Base-by-base conservation (phyloP, 2,888 invertebrate species). In the Drosophila nr. perissopoda region DNA sequence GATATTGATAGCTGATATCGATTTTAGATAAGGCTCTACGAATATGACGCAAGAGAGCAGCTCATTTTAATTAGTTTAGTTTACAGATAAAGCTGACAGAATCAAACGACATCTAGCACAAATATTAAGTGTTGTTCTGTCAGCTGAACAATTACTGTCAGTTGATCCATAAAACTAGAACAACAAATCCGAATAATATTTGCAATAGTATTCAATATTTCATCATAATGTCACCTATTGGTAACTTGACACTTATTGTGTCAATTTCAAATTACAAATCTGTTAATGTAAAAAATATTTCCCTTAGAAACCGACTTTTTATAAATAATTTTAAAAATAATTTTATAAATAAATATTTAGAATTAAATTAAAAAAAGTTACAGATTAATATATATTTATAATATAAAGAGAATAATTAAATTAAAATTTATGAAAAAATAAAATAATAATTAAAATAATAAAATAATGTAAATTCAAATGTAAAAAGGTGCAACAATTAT, bases 71-170 rank as follows among this genome's bases (percentile, higher is more conserved):
- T 61, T 49, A 40, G 52, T 38, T 48, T 21, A 57, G 58, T 46
- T n/a, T 13, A 4, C n/a, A 54, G 54, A 76, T 76, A 77, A 76
- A 61, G 57, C 8, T 60, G 66, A 60, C 67, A 53, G 59, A 73
- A 63, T 51, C 46, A 4, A 53, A 42, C 74, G 42, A 70, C 42
- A 52, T 72, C 40, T 18, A 42, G 4, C 46, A 48, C 16, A 68
- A 57, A 64, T 67, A 61, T 51, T 52, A 52, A 16, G 56, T 57
- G 57, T 25, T 11, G 27, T 58, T 60, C 13, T 31, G 13, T 16
- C 46, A 63, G 49, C 61, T 64, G 40, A 11, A 8, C 46, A 78
- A 78, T 73, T 60, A 61, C 67, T 67, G 78, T 52, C 73, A 63
- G 36, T 52, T 31, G 31, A 18, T 42, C 21, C 56, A 27, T 51